phyloP scores from a whole-genome alignment of 30 jellyfish, hydroid and myxozoan genomes.

The Hydractinia symbiolongicarpus region DNA sequence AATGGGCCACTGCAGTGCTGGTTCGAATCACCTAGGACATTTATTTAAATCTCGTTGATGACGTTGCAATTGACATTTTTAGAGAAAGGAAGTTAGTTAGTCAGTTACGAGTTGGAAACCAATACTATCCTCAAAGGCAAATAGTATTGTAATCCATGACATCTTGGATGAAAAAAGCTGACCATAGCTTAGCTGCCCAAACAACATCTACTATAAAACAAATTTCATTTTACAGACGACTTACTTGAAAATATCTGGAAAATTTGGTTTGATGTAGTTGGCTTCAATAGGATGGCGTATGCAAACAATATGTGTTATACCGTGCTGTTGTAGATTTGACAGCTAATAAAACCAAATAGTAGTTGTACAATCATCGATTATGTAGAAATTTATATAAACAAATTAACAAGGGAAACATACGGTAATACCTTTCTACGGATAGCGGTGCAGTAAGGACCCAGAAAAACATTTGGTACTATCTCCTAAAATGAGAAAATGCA shows the following conservation, averaged over 20 bases:
- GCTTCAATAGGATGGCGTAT: constrained; percentile 91
- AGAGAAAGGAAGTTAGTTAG: background rate
- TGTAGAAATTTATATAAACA: background rate
- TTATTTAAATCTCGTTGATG: too few species aligned
- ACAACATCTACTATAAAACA: background rate
- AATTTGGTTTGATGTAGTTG: constrained; percentile 55
- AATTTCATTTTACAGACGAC: background rate
- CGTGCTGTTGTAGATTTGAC: constrained; percentile 31
- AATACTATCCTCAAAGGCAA: background rate
- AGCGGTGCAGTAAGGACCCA: constrained; percentile 87
- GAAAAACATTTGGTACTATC: constrained; percentile 57
- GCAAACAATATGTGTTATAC: constrained; percentile 73
- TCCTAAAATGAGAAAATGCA: constrained; percentile 36
- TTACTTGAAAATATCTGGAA: constrained; percentile 57
- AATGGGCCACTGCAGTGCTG: too few species aligned
- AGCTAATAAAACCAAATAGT: constrained; percentile 28
- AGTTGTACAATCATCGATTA: background rate
- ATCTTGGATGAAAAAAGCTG: too few species aligned
- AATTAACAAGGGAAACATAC: background rate
- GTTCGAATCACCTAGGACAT: too few species aligned
- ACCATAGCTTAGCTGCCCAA: too few species aligned
- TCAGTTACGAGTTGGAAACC: background rate
- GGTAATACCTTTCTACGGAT: constrained; percentile 45
- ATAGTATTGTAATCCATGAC: background rate
- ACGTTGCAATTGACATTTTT: background rate